Conservation (phyloP, 2,113 vertebrate species). For the Ciconia maguari region DNA sequence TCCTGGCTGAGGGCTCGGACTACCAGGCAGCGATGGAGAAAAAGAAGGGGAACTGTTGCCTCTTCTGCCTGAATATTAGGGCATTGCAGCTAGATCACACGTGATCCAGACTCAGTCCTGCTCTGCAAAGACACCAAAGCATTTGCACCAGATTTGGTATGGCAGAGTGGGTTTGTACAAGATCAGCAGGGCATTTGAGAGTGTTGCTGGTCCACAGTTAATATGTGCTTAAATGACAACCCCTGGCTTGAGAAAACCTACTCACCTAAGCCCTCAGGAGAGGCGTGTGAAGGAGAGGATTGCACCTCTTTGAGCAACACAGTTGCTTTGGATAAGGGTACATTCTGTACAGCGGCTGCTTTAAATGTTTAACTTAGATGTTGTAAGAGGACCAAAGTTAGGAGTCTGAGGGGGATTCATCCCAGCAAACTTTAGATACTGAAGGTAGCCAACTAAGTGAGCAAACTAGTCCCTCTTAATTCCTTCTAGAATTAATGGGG, state of each 20-base stretch:
- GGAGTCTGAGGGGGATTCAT: not conserved
- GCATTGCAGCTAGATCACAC: not conserved
- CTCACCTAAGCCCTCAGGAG: not conserved
- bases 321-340: not conserved
- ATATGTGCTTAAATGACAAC: not conserved
- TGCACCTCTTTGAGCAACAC: not conserved
- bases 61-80: not conserved
- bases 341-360: not conserved
- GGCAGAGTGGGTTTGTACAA: not conserved
- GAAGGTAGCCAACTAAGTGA: not conserved
- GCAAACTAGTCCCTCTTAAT: not conserved
- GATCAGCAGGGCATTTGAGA: not conserved
- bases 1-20: not conserved
- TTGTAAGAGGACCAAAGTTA: not conserved
- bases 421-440: not conserved
- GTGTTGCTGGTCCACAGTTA: not conserved
- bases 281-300: not conserved
- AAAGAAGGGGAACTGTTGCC: not conserved
- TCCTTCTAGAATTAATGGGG: not conserved
- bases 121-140: not conserved
- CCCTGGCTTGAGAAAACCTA: not conserved
- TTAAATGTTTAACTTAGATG: not conserved
- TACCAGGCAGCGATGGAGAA: not conserved
- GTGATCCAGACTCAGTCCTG: not conserved
- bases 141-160: rapidly evolving